A percentile compares a stretch with the other conserved stretches of the same genome.
These are phyloP conservation scores for Melanogrammus aeglefinus DNA, from an alignment of 2,797 vertebrate genomes.

Conservation along the genomic window DNA sequence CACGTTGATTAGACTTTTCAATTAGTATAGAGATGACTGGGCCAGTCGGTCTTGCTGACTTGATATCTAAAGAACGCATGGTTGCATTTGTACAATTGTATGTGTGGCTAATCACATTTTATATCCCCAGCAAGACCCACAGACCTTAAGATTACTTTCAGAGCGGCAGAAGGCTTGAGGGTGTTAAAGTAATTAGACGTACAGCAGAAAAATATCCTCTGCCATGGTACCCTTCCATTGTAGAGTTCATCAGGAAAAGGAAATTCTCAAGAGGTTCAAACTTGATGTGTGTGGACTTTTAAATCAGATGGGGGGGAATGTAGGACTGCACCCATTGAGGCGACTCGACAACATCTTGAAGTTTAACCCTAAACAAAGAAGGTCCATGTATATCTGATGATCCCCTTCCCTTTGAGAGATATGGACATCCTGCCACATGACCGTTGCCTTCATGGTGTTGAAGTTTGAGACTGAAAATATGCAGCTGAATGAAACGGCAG, in stretches of 20 bases:
- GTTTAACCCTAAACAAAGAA: too few relatives aligned
- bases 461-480: not conserved
- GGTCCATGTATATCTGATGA: too few relatives aligned
- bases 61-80: not conserved
- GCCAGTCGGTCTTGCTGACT: not conserved
- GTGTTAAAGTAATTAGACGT: not conserved
- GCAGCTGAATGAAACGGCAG: not conserved
- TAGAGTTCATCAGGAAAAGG: constrained; percentile 48
- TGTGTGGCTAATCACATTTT: not conserved
- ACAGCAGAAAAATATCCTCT: not conserved
- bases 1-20: not conserved
- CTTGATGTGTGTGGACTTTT: constrained; percentile 29
- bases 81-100: not conserved
- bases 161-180: not conserved
- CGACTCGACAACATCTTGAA: not conserved
- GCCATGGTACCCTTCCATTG: not conserved
- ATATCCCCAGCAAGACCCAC: not conserved
- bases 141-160: not conserved
- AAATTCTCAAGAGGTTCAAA: constrained; percentile 51
- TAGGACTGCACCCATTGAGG: not conserved
- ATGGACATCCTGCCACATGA: not conserved
- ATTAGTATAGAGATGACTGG: not conserved
- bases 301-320: not conserved
- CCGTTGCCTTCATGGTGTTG: not conserved
- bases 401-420: not conserved